Evolutionary conservation across 2,113 vertebrate genomes (phyloP).

Genomic region (Cavia aperea): DNA sequence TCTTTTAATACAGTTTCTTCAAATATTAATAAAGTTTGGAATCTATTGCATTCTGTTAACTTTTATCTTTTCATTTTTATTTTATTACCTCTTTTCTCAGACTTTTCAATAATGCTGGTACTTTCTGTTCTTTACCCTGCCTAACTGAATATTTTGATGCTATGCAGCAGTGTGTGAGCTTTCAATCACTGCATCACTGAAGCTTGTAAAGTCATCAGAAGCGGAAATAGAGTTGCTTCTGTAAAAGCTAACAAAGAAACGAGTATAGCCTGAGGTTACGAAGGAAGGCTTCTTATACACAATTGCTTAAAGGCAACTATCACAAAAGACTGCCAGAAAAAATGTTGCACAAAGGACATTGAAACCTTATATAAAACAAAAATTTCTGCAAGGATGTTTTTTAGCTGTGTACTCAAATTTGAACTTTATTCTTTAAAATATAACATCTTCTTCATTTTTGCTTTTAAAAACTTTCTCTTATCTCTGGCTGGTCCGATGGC

Average conservation of each 20-base stretch:
- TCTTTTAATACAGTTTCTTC: background rate
- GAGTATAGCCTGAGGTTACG: no score
- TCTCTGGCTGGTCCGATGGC: no score
- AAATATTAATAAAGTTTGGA: background rate
- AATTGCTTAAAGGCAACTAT: no score
- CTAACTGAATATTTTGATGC: background rate
- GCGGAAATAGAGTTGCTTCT: background rate
- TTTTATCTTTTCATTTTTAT: background rate
- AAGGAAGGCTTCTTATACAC: background rate
- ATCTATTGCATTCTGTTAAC: background rate
- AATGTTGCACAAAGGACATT: background rate
- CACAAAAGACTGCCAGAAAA: background rate
- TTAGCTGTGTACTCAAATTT: background rate
- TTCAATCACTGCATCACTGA: rapidly evolving
- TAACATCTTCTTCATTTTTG: background rate
- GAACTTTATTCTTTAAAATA: background rate
- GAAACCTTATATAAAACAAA: background rate
- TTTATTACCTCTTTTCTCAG: background rate
- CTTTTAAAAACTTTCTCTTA: background rate
- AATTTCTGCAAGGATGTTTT: background rate
- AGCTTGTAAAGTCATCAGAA: background rate
- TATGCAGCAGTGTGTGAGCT: background rate
- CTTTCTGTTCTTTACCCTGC: background rate
- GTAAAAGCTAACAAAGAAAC: background rate
- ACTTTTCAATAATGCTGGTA: background rate